These are phyloP conservation scores for Notolepis coatsorum DNA, from an alignment of 2,797 vertebrate genomes.

Conservation along the genomic window DNA sequence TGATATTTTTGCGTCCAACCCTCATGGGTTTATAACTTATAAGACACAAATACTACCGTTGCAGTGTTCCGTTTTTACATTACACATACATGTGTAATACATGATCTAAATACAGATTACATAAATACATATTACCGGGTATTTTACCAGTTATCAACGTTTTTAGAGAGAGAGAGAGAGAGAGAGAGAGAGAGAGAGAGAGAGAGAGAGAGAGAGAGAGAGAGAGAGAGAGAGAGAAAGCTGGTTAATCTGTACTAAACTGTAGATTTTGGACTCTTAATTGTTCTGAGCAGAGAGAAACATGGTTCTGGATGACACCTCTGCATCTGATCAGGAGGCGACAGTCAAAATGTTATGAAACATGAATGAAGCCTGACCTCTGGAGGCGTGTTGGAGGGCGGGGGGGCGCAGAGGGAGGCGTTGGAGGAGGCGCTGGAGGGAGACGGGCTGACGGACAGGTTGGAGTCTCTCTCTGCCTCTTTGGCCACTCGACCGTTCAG, in stretches of 20 bases:
- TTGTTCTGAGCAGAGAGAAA: neutral
- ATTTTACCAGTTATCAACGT: neutral
- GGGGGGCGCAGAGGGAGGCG: slow-evolving; percentile 71
- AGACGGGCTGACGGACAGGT: slow-evolving; percentile 76
- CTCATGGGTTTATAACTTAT: too few species aligned
- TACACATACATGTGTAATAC: too few species aligned
- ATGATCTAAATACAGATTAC: too few species aligned
- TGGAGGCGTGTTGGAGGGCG: slow-evolving; percentile 64
- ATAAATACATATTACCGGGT: too few species aligned
- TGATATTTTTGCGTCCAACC: too few species aligned
- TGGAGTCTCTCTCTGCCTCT: slow-evolving; percentile 68
- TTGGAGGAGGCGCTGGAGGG: slow-evolving; percentile 80
- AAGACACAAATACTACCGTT: too few species aligned
- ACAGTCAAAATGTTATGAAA: neutral
- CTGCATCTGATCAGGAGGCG: too few species aligned
- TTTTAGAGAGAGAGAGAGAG: too few species aligned
- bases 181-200: neutral
- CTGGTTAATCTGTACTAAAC: too few species aligned
- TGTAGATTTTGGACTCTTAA: too few species aligned
- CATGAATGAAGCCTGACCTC: slow-evolving; percentile 67
- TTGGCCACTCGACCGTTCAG: slow-evolving; percentile 66
- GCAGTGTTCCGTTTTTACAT: too few species aligned
- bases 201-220: neutral
- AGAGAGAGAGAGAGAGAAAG: neutral
- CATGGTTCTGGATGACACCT: too few species aligned